Base-by-base conservation (phyloP, 2,113 vertebrate species). In the Sander vitreus region DNA sequence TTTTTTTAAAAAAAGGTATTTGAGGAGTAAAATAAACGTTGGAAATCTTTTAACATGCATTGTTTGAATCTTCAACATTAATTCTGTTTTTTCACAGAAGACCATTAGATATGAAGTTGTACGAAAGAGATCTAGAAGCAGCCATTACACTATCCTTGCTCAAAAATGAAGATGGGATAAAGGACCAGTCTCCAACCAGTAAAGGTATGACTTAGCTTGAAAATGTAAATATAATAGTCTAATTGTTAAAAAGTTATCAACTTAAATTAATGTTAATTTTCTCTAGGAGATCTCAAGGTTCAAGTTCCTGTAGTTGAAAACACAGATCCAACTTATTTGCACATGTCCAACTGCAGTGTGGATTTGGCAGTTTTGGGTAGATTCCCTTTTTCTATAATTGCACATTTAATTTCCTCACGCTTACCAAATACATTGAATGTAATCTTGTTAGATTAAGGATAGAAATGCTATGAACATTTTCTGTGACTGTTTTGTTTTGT, bases 101-200 rank as follows among this genome's bases (percentile, higher is more conserved):
- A 80, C 90, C 95, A 25, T 88, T 97, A 84, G 96, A 97, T 88
- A 96, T 97, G 68, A 97, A 94, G 90, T 72, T 97, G 62, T 94
- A 93, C 88, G 92, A 95, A 21, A 94, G 97, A 93, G 96, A 97
- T 90, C 88, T 99, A 50, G 96, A 99, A 89, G 95, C 96, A 12
- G 97, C 98, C 36, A 94, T 99, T 43, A 94, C 95, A 0, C 92
- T 98, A 9, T 99, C 97, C 0, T 43, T 94, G 71, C 63, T 91
- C 58, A 87, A 92, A 50, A 47, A 78, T 6, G 4, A 68, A 27
- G 77, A 72, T 11, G 72, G 19, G 11, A 19, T 23, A 27, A 70
- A 57, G 8, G 65, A 84, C 25, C 15, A 74, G 12, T 62, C 27
- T 67, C 25, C 70, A 10, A 21, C 25, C 21, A 50, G 60, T 36